Conservation (phyloP, 2,113 vertebrate genomes). For the Rhadina sibilatrix region DNA sequence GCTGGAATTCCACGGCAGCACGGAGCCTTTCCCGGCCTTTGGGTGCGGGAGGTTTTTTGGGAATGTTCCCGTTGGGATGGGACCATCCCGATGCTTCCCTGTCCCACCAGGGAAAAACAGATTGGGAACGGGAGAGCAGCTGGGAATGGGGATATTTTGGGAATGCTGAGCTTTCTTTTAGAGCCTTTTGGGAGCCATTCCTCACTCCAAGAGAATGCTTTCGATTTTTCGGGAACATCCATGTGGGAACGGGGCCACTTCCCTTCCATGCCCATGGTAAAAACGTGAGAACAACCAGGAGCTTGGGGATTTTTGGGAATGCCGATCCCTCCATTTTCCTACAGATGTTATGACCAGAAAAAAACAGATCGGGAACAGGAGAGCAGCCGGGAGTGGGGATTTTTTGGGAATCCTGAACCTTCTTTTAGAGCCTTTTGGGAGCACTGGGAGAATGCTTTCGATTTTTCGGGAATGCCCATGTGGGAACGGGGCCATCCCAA, state of each 20-base stretch:
- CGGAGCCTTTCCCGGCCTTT: background rate
- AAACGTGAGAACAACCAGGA: too few relatives aligned
- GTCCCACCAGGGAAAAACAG: rapidly evolving
- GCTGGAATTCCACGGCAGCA: background rate
- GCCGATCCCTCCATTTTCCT: background rate
- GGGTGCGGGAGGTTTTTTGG: background rate
- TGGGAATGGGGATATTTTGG: background rate
- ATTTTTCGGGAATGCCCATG: background rate
- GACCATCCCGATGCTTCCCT: rapidly evolving
- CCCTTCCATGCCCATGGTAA: too few relatives aligned
- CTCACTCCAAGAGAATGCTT: too few relatives aligned
- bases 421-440: too few relatives aligned
- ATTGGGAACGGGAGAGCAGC: background rate
- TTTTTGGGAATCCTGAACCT: background rate
- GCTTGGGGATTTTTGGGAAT: too few relatives aligned
- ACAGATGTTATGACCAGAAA: background rate
- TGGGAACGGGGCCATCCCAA: rapidly evolving
- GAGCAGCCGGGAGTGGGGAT: background rate
- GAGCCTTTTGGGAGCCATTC: too few relatives aligned
- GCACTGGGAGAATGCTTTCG: too few relatives aligned
- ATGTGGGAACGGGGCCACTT: too few relatives aligned
- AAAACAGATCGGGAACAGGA: background rate
- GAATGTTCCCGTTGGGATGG: background rate
- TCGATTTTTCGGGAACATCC: background rate
- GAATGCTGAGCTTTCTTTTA: background rate